These are phyloP conservation scores for Anomalospiza imberbis DNA, from an alignment of 2,797 vertebrate genomes.

Conservation along the genomic window DNA sequence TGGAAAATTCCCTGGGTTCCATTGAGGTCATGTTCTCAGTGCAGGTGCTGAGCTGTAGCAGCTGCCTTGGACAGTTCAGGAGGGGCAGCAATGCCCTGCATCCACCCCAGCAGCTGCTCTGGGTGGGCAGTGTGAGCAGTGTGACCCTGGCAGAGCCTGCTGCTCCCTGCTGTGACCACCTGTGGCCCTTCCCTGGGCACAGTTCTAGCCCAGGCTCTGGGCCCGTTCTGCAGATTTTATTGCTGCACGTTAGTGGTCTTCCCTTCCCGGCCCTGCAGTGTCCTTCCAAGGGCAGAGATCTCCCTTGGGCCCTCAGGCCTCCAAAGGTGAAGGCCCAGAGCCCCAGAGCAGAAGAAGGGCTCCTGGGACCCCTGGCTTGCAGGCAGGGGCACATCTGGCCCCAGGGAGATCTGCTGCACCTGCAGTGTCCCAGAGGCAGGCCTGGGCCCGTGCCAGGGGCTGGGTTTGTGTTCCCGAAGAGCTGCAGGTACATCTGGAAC, in stretches of 20 bases:
- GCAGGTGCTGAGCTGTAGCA: background rate
- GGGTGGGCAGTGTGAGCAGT: background rate
- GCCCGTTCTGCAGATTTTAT: background rate
- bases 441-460: background rate
- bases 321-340: background rate
- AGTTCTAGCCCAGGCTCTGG: background rate
- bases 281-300: background rate
- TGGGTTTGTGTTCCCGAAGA: background rate
- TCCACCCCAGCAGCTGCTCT: background rate
- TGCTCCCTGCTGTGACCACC: background rate
- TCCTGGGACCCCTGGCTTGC: background rate
- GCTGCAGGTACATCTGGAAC: background rate
- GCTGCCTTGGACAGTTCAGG: background rate
- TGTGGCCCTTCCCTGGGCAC: background rate
- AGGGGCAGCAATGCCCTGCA: background rate
- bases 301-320: background rate
- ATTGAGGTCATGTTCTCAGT: rapidly evolving
- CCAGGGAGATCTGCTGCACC: background rate
- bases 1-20: background rate
- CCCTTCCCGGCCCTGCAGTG: background rate
- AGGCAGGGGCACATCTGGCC: rapidly evolving
- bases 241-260: background rate
- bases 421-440: background rate
- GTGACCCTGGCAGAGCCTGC: background rate
- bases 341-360: background rate